A percentile compares a stretch with the other conserved stretches of the same genome.
phyloP scores from a whole-genome alignment of 2,797 vertebrate genomes.

The Oceanodroma leucorhoa region DNA sequence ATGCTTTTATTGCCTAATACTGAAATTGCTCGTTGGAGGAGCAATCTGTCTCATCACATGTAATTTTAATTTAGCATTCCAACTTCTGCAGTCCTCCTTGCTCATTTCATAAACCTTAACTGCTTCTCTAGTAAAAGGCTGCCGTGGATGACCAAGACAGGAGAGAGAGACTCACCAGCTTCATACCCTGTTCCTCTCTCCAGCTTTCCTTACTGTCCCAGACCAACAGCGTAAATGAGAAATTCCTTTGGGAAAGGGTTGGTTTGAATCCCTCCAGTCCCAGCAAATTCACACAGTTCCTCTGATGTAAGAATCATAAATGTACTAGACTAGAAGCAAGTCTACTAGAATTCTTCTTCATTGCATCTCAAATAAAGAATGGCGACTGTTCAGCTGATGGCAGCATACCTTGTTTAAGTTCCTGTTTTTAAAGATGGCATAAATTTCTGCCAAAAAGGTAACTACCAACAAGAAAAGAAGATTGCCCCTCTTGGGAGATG shows the following conservation, averaged over 20 bases:
- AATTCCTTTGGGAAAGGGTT: neutral
- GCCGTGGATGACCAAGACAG: neutral
- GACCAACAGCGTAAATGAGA: fast-evolving
- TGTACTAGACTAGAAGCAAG: neutral
- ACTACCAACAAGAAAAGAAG: neutral
- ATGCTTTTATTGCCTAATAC: neutral
- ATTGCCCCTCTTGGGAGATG: neutral
- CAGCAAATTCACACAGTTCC: neutral
- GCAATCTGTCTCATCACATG: neutral
- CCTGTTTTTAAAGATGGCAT: neutral
- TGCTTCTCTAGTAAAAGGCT: neutral
- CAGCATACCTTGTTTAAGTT: neutral
- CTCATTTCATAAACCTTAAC: neutral
- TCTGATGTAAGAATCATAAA: neutral
- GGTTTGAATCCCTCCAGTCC: neutral
- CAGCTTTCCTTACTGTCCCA: neutral
- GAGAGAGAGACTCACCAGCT: neutral
- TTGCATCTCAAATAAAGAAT: neutral
- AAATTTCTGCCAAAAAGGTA: neutral
- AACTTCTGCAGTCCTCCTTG: neutral
- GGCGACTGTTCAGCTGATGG: neutral
- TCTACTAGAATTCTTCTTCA: neutral
- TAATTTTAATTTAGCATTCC: neutral
- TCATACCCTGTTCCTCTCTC: neutral
- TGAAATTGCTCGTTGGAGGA: neutral